These are phyloP conservation scores for Delia radicum DNA, from an alignment of 1,140 invertebrate species.

Conservation along the genomic window DNA sequence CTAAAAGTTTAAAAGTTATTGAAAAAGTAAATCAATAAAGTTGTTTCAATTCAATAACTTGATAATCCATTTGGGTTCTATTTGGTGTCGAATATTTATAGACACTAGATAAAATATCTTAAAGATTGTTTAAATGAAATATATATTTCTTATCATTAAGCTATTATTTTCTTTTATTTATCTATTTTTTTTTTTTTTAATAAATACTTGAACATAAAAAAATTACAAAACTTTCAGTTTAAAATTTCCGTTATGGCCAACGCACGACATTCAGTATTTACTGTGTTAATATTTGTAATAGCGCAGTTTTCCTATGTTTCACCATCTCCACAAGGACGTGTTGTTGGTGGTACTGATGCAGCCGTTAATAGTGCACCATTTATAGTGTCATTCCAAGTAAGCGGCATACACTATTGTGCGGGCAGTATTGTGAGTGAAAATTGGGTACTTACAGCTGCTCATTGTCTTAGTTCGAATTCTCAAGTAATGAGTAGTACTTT, in stretches of 20 bases:
- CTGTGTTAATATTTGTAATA: neutral
- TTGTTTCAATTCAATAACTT: no score
- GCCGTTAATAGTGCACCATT: conserved; percentile 45
- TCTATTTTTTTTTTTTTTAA: neutral
- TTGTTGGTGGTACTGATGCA: conserved; percentile 48
- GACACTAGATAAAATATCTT: no score
- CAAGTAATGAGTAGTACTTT: conserved; percentile 42
- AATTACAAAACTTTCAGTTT: neutral
- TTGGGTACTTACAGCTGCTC: conserved; percentile 59
- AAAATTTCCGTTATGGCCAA: neutral
- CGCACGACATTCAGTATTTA: neutral
- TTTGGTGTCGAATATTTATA: no score
- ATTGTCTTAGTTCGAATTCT: conserved; percentile 43
- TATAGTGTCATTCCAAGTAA: conserved; percentile 50
- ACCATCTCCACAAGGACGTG: conserved; percentile 33
- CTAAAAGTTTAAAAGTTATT: no score
- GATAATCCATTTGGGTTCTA: no score
- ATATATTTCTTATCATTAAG: no score
- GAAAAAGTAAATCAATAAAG: no score
- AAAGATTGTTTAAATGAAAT: no score
- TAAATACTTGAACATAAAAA: neutral
- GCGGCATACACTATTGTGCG: conserved; percentile 59
- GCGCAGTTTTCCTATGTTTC: neutral
- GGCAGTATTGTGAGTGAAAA: conserved; percentile 58
- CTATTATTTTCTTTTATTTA: no score